Conservation (phyloP, 1,140 invertebrate species). For the Metopolophium dirhodum region DNA sequence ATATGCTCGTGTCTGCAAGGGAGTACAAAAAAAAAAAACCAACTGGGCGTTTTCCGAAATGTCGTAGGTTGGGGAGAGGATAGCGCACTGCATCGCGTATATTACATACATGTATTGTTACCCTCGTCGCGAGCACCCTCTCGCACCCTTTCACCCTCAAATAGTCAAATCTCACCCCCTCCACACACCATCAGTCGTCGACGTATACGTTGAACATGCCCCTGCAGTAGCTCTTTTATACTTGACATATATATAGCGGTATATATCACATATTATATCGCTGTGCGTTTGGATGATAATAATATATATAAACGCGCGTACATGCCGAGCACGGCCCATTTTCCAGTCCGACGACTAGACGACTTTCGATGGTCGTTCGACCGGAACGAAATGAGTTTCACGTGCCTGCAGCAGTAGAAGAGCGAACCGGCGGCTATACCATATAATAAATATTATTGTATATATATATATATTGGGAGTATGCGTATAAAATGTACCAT, state of each 20-base stretch:
- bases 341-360: neutral
- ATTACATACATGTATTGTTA: neutral
- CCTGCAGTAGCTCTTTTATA: neutral
- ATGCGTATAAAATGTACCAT: neutral
- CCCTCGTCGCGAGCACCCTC: slow-evolving; percentile 15
- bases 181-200: too few relatives aligned
- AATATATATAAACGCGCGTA: neutral
- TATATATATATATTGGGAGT: neutral
- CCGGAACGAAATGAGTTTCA: slow-evolving; percentile 37
- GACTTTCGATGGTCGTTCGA: slow-evolving; percentile 36
- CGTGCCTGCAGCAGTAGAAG: neutral
- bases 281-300: neutral
- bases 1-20: neutral
- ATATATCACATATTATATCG: neutral
- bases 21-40: neutral
- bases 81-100: neutral
- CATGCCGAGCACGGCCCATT: neutral
- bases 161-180: neutral
- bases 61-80: neutral
- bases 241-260: neutral
- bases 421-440: neutral
- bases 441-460: neutral
- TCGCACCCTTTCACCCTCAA: neutral
- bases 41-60: slow-evolving; percentile 14
- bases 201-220: neutral